These are phyloP conservation scores for Enoplolaimus lenunculus DNA, from an alignment of 2,888 invertebrate species.

Conservation along the genomic window DNA sequence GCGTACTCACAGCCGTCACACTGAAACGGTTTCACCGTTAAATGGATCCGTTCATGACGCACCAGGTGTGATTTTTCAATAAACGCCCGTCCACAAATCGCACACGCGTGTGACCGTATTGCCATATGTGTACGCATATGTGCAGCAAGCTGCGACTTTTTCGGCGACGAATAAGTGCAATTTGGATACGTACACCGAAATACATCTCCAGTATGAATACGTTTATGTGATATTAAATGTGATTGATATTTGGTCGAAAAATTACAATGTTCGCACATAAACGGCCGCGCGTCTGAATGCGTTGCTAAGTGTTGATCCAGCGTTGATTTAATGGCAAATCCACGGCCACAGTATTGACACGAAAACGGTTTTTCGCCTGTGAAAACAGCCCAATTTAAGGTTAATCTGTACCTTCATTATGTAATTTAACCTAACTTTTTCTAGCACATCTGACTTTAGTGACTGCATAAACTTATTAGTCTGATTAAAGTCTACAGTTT, in stretches of 20 bases:
- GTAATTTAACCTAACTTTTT: no score
- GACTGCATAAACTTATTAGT: no score
- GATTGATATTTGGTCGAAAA: slow-evolving; percentile 55
- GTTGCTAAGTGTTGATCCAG: slow-evolving; percentile 51
- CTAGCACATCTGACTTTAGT: no score
- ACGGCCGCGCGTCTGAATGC: slow-evolving; percentile 49
- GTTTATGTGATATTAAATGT: slow-evolving; percentile 53
- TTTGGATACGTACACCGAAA: slow-evolving; percentile 52
- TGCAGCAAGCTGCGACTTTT: slow-evolving; percentile 53
- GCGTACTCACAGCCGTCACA: slow-evolving; percentile 55
- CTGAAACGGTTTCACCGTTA: slow-evolving; percentile 50
- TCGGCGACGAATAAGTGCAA: slow-evolving; percentile 53
- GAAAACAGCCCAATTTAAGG: no score
- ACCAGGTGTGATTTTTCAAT: slow-evolving; percentile 55
- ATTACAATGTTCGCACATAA: slow-evolving; percentile 54
- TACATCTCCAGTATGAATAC: slow-evolving; percentile 54
- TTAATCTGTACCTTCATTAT: no score
- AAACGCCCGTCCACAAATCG: slow-evolving; percentile 52
- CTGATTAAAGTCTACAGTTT: no score
- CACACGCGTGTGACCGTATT: slow-evolving; percentile 49
- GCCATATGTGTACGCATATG: slow-evolving; percentile 52
- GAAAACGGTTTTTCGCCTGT: slow-evolving; percentile 47
- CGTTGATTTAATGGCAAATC: slow-evolving; percentile 51
- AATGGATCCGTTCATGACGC: slow-evolving; percentile 54
- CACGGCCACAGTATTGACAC: slow-evolving; percentile 49